phyloP scores from a whole-genome alignment of 1,140 invertebrate species.

The Heterodera schachtii region DNA sequence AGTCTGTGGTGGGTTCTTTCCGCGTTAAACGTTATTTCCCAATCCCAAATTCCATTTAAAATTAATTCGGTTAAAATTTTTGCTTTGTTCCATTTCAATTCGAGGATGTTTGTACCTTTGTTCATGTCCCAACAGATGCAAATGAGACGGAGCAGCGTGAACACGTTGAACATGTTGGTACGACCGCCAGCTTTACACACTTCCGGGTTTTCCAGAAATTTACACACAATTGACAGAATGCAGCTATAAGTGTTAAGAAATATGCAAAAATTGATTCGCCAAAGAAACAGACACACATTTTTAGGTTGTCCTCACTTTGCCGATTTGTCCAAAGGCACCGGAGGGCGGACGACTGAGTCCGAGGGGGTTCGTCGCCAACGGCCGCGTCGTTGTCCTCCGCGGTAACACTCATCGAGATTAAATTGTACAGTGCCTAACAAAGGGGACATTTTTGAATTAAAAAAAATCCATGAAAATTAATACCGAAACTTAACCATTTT shows the following conservation, averaged over 20 bases:
- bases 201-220: slow-evolving; percentile 39
- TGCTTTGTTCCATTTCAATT: neutral
- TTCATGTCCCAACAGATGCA: slow-evolving; percentile 30
- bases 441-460: neutral
- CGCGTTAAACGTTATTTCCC: no score
- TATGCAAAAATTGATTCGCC: no score
- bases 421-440: slow-evolving; percentile 11
- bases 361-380: no score
- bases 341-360: neutral
- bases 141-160: slow-evolving; percentile 32
- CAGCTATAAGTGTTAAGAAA: slow-evolving; percentile 19
- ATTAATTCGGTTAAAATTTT: no score
- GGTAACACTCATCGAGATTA: slow-evolving; percentile 33
- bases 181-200: slow-evolving; percentile 32
- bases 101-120: slow-evolving; percentile 4
- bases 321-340: slow-evolving; percentile 37
- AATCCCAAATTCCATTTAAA: no score
- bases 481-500: no score
- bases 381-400: slow-evolving; percentile 4
- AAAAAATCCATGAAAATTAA: no score
- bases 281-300: slow-evolving; percentile 21
- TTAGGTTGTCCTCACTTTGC: slow-evolving; percentile 30
- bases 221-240: slow-evolving; percentile 24
- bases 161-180: slow-evolving; percentile 22
- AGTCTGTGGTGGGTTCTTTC: no score